Conservation (phyloP, 2,113 vertebrate genomes). For the Bungarus multicinctus region DNA sequence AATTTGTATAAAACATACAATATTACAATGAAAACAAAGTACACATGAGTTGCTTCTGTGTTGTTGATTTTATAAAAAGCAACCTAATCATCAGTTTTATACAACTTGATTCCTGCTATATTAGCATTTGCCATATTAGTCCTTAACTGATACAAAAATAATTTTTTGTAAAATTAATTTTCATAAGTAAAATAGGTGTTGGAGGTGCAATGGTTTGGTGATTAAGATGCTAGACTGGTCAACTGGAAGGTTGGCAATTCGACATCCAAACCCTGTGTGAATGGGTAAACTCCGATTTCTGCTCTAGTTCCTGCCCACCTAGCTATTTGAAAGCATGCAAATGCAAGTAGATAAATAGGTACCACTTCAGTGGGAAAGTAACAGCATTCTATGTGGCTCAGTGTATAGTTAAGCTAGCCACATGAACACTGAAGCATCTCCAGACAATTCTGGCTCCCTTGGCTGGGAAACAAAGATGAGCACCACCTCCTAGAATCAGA, state of each 20-base stretch:
- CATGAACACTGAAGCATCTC: too few species aligned
- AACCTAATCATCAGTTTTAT: background rate
- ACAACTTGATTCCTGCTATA: background rate
- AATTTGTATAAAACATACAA: background rate
- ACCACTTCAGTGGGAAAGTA: background rate
- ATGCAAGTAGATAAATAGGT: background rate
- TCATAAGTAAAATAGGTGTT: background rate
- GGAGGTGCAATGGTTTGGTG: background rate
- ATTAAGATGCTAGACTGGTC: background rate
- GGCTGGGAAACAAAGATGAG: too few species aligned
- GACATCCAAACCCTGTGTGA: background rate
- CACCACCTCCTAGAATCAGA: too few species aligned
- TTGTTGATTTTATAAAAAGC: slow-evolving; percentile 3
- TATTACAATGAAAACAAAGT: background rate
- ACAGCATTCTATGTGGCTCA: background rate
- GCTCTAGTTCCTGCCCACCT: background rate
- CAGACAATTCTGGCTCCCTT: too few species aligned
- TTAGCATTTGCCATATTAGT: slow-evolving; percentile 11
- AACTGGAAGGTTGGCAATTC: background rate
- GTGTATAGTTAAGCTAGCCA: too few species aligned
- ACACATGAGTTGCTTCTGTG: background rate
- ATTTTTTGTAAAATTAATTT: slow-evolving; percentile 9
- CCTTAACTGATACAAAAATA: background rate
- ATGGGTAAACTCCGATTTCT: background rate
- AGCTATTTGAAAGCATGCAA: background rate